Conservation (phyloP, 2,888 invertebrate species). For the Campopleginae sp. region DNA sequence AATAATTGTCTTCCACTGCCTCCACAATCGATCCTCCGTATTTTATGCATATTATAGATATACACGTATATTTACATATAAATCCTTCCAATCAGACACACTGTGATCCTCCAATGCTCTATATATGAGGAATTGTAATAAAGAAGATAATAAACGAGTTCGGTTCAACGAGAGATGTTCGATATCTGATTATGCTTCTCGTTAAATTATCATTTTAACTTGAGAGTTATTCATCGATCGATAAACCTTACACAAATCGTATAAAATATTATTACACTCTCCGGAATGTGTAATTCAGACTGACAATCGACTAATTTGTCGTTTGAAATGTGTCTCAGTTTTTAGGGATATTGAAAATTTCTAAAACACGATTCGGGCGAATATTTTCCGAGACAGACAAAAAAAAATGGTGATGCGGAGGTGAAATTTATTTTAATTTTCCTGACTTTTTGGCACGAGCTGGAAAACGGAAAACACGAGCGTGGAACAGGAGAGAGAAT, state of each 20-base stretch:
- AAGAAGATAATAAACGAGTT: slow-evolving; percentile 40
- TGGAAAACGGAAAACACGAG: not conserved
- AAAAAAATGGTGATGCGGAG: not conserved
- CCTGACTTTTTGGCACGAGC: not conserved
- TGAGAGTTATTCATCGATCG: slow-evolving; percentile 17
- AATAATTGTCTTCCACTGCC: slow-evolving; percentile 58
- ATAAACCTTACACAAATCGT: not conserved
- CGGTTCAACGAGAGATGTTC: slow-evolving; percentile 10
- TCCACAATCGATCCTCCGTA: slow-evolving; percentile 47
- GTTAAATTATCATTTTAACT: slow-evolving; percentile 24
- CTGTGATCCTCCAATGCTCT: slow-evolving; percentile 34
- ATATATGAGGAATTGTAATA: slow-evolving; percentile 53
- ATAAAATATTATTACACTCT: slow-evolving; percentile 8
- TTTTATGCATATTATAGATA: not conserved
- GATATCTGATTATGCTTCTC: slow-evolving; percentile 35
- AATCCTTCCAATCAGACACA: slow-evolving; percentile 32
- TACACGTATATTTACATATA: slow-evolving; percentile 17
- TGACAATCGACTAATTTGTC: not conserved
- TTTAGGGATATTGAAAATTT: not conserved
- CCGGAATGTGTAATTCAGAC: not conserved
- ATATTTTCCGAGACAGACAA: not conserved
- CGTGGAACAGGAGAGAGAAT: not conserved
- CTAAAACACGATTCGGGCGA: not conserved
- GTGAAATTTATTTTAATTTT: not conserved
- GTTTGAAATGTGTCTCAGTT: not conserved